phyloP scores from a whole-genome alignment of 2,888 invertebrate species.

The Drosophila antonietae region DNA sequence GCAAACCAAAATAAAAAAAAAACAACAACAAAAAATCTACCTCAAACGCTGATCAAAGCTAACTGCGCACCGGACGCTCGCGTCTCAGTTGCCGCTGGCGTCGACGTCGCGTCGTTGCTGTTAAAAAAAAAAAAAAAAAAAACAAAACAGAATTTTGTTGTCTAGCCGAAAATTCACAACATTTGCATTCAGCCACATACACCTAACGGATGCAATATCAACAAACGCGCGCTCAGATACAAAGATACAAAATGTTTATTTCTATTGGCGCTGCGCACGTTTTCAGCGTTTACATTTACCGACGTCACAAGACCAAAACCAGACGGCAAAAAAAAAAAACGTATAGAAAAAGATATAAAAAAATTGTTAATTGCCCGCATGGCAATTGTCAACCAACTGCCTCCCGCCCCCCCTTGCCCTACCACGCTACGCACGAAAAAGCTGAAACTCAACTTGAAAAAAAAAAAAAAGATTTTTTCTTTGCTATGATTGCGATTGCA shows the following conservation, averaged over 20 bases:
- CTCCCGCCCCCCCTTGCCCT: slow-evolving; percentile 13
- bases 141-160: slow-evolving; percentile 3
- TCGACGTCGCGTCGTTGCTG: slow-evolving; percentile 13
- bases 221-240: slow-evolving; percentile 44
- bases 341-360: slow-evolving; percentile 37
- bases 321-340: slow-evolving; percentile 38
- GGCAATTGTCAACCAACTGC: slow-evolving; percentile 60
- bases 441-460: slow-evolving; percentile 12
- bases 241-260: slow-evolving; percentile 60
- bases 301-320: slow-evolving; percentile 72
- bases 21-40: slow-evolving; percentile 12
- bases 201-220: slow-evolving; percentile 73
- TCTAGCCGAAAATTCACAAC: slow-evolving; percentile 66
- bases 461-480: slow-evolving; percentile 1
- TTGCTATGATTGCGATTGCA: slow-evolving; percentile 49
- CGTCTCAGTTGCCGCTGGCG: slow-evolving; percentile 41
- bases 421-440: slow-evolving; percentile 3
- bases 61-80: slow-evolving; percentile 76
- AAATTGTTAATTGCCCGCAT: slow-evolving; percentile 66
- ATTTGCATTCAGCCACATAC: slow-evolving; percentile 73
- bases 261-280: slow-evolving; percentile 58
- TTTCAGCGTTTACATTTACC: slow-evolving; percentile 57
- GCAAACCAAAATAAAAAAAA: slow-evolving; percentile 48
- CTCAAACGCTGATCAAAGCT: slow-evolving; percentile 65
- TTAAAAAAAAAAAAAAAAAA: slow-evolving; percentile 16